These are phyloP conservation scores for Balaenoptera acutorostrata DNA, from an alignment of 2,113 vertebrate species.

Conservation along the genomic window DNA sequence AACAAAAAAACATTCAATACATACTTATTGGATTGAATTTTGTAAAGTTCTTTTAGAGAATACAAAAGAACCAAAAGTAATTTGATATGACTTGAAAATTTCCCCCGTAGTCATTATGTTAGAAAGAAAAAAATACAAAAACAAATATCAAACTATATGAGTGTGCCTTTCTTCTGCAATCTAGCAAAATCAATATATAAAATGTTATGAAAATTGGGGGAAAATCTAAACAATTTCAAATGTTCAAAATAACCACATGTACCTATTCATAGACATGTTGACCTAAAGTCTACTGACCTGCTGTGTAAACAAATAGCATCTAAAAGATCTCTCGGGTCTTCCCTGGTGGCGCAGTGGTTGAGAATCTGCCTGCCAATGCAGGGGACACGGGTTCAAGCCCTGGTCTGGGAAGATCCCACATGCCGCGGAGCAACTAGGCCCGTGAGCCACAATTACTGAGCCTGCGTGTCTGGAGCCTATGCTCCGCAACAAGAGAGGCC, in stretches of 20 bases:
- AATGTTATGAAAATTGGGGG: background rate
- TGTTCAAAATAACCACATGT: background rate
- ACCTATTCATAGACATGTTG: background rate
- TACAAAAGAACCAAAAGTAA: background rate
- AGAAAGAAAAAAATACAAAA: background rate
- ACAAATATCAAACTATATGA: background rate
- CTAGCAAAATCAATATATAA: slow-evolving; percentile 1
- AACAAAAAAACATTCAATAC: background rate
- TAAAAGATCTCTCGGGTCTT: background rate
- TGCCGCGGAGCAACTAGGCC: too few species aligned
- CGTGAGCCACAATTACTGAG: too few species aligned
- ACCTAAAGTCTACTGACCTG: background rate
- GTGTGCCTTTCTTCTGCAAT: background rate
- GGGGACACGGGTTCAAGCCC: too few species aligned
- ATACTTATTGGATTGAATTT: background rate
- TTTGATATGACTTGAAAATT: background rate
- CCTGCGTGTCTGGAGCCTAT: too few species aligned
- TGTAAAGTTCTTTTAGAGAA: background rate
- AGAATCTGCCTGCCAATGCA: too few species aligned
- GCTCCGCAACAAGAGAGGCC: too few species aligned
- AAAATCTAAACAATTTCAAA: background rate
- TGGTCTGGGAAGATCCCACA: too few species aligned
- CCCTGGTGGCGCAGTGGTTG: too few species aligned
- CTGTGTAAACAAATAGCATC: background rate
- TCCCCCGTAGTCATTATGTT: background rate